A percentile compares a stretch with the other conserved stretches of the same genome.
phyloP scores from a whole-genome alignment of 92 coral and sea anemone species.

The Palythoa caribaeorum region DNA sequence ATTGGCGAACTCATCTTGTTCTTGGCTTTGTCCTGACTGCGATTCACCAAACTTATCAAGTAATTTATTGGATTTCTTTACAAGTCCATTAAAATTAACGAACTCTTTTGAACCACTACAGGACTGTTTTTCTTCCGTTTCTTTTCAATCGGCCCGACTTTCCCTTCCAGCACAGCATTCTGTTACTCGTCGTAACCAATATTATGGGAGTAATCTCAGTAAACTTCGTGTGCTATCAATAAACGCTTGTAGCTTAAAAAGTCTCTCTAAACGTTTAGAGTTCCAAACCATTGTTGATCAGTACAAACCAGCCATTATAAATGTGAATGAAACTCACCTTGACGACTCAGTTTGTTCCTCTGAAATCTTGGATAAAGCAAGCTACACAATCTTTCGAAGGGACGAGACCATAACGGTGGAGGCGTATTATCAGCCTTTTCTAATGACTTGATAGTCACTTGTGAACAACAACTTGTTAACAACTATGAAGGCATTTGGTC shows the following conservation, averaged over 20 bases:
- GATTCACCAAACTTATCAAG: too few relatives aligned
- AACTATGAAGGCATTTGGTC: background rate
- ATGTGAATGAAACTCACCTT: slow-evolving; percentile 44
- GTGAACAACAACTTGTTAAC: background rate
- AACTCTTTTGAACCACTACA: too few relatives aligned
- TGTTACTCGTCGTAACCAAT: too few relatives aligned
- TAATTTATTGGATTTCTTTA: too few relatives aligned
- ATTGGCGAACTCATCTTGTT: too few relatives aligned
- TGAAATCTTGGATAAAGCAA: slow-evolving; percentile 44
- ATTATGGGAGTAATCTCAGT: background rate
- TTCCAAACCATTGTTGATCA: slow-evolving; percentile 21
- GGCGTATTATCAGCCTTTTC: background rate
- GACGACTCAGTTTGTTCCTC: slow-evolving; percentile 20
- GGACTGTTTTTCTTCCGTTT: too few relatives aligned
- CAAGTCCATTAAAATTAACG: too few relatives aligned
- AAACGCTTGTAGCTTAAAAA: background rate
- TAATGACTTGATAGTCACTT: background rate
- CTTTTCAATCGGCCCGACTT: too few relatives aligned
- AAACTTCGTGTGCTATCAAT: background rate
- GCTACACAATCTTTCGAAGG: slow-evolving; percentile 44
- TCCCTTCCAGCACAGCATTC: too few relatives aligned
- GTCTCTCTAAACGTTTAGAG: slow-evolving; percentile 13
- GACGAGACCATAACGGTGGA: slow-evolving; percentile 35
- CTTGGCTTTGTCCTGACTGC: too few relatives aligned
- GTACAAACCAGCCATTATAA: slow-evolving; percentile 25